Percentiles rank a stretch among this genome's conserved stretches.
These are phyloP conservation scores for Platerodrilus igneus DNA, from an alignment of 2,888 invertebrate species.

Conservation along the genomic window DNA sequence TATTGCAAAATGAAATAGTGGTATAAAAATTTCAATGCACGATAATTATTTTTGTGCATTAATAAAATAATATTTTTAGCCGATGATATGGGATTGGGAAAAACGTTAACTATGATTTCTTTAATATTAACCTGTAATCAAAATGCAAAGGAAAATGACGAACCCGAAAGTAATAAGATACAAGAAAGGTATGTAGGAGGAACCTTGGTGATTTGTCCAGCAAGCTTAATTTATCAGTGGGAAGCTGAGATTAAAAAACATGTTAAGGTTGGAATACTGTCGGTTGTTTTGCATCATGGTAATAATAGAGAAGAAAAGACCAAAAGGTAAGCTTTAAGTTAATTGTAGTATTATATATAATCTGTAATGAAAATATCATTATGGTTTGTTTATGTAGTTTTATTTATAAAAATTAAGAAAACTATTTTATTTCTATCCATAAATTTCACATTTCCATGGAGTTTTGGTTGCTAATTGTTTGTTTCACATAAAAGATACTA, in stretches of 20 bases:
- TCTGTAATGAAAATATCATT: neutral
- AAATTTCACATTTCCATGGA: no score
- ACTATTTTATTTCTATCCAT: no score
- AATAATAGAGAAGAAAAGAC: conserved; percentile 62
- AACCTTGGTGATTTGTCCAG: conserved; percentile 89
- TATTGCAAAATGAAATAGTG: no score
- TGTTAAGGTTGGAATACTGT: conserved; percentile 56
- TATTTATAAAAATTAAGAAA: no score
- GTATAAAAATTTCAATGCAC: neutral
- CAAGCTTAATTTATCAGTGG: conserved; percentile 90
- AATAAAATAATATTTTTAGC: conserved; percentile 53
- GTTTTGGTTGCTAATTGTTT: no score
- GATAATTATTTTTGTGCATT: conserved; percentile 4
- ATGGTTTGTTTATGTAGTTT: no score
- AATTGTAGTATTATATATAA: neutral
- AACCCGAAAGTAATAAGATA: conserved; percentile 35
- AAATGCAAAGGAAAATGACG: conserved; percentile 39
- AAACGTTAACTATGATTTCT: conserved; percentile 80
- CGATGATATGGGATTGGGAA: conserved; percentile 80
- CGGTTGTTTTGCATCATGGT: conserved; percentile 77
- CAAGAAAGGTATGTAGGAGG: conserved; percentile 52
- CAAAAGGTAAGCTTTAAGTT: conserved; percentile 46
- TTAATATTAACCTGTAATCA: conserved; percentile 59
- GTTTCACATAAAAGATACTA: no score
- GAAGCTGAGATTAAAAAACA: conserved; percentile 68